Percentiles rank a stretch among this genome's conserved stretches.
Conservation (phyloP, 2,888 invertebrate genomes). For the Cistogaster globosa region DNA sequence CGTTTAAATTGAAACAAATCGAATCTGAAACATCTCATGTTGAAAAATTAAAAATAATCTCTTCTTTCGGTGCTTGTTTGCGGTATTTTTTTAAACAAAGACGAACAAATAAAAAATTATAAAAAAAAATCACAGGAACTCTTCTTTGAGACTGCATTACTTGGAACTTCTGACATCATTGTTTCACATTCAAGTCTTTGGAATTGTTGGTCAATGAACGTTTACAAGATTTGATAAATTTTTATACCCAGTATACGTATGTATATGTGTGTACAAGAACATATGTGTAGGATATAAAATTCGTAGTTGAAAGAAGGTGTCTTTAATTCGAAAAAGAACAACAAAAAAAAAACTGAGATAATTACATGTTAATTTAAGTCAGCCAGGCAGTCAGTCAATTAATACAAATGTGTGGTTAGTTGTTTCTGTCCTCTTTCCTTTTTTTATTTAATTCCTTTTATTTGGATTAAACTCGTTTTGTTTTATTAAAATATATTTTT, state of each 20-base stretch:
- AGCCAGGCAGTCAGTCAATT: slow-evolving; percentile 37
- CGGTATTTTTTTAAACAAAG: no score
- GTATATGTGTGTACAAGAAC: not conserved
- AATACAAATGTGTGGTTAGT: slow-evolving; percentile 15
- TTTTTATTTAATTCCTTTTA: slow-evolving; percentile 37
- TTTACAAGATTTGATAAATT: slow-evolving; percentile 53
- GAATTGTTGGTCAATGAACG: slow-evolving; percentile 61
- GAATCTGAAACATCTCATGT: no score
- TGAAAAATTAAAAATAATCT: no score
- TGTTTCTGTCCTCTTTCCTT: slow-evolving; percentile 20
- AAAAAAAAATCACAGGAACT: no score
- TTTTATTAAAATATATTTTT: slow-evolving; percentile 37
- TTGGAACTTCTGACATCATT: slow-evolving; percentile 10
- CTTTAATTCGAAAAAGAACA: slow-evolving; percentile 54
- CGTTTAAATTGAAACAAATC: no score
- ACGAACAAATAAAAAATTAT: no score
- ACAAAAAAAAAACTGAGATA: slow-evolving; percentile 63
- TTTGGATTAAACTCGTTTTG: slow-evolving; percentile 52
- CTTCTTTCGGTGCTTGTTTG: no score
- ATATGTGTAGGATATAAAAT: not conserved
- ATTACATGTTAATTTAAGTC: slow-evolving; percentile 72
- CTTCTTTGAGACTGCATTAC: not conserved
- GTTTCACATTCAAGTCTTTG: slow-evolving; percentile 23
- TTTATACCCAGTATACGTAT: slow-evolving; percentile 12
- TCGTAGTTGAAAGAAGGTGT: slow-evolving; percentile 61